Evolutionary conservation across 2,797 vertebrate species (phyloP), one percentile per base, ranked within the genome.

Genomic region (Mormyrops boulengeri): DNA sequence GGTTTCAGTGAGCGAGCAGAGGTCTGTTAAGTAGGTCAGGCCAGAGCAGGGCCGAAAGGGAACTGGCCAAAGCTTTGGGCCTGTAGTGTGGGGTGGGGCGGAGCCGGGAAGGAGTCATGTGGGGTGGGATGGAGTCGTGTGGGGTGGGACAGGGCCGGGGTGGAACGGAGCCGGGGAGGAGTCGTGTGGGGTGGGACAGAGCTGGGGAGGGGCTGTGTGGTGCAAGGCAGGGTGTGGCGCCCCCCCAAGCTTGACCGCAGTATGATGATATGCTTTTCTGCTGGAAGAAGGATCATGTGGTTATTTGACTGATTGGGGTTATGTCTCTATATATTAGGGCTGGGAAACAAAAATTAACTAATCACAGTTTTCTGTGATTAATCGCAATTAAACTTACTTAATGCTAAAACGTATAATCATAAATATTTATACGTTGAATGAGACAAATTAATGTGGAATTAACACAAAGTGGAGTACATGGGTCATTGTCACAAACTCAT

Each of bases 21-120:
- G 53, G 69, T 50, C 62, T 52, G 50, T 38, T 53, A 91, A 50
- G 91, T 89, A 88, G 60, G 82, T 86, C 89, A 80, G 47, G 66
- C 49, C 34, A 22, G 62, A 88, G 9, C 34, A 66, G 7, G 50
- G 52, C 14, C 0, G 55, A 87, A 55, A 85, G 26, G 19, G 30
- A 89, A 19, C 34, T n/a, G 77, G 22, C 38, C 34, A 30, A 12
- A 44, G 1, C 55, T 57, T 57, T 7, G 55, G 55, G 55, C 19
- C 55, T 57, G 55, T 57, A 7, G 19, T 2, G 26, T 34, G 26
- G 60, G 2, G 57, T 19, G 11, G 3, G 52, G 52, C 1, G 52
- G 53, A 19, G 17, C 0, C 1, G 14, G 17, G 53, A 3, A 53
- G 52, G 12, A 12, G 11, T 12, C 52, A 0, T 53, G 12, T 4